Conservation (phyloP, 2,888 invertebrate genomes). For the Muscina levida region DNA sequence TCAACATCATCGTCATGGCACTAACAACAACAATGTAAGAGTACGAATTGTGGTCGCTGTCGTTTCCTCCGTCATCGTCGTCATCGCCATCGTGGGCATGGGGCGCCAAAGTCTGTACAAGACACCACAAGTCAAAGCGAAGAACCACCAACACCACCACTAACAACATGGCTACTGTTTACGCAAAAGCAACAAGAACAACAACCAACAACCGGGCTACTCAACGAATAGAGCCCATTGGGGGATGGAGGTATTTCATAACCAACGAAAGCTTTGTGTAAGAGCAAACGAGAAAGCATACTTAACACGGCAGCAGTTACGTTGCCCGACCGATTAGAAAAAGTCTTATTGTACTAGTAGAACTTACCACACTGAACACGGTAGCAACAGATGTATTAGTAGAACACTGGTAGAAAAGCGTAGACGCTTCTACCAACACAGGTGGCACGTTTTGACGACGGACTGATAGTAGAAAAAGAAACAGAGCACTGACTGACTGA, state of each 20-base stretch:
- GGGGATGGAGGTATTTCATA: not conserved
- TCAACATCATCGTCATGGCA: conserved; percentile 19
- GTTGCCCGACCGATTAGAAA: too few species aligned
- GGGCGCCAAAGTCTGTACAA: conserved; percentile 42
- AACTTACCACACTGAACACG: conserved; percentile 11
- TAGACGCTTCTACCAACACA: conserved; percentile 6
- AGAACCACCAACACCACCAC: conserved; percentile 37
- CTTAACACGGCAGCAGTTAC: too few species aligned
- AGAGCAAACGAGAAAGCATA: conserved; percentile 24
- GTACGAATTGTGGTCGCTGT: conserved; percentile 20
- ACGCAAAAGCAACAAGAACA: conserved; percentile 47
- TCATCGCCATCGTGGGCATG: not conserved
- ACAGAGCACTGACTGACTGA: not conserved
- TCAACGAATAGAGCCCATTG: not conserved
- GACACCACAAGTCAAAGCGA: conserved; percentile 6
- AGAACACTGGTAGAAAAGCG: not conserved
- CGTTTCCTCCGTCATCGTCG: too few species aligned
- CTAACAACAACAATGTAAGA: conserved; percentile 40
- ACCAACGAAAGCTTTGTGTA: conserved; percentile 26
- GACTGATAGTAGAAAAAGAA: not conserved
- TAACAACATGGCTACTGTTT: conserved; percentile 64
- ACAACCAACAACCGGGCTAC: not conserved
- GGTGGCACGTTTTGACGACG: conserved; percentile 33
- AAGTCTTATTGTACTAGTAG: not conserved
- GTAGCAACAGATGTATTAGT: not conserved